A percentile compares a stretch with the other conserved stretches of the same genome.
These are phyloP conservation scores for Brachirus orientalis DNA, from an alignment of 2,113 vertebrate species.

Conservation along the genomic window DNA sequence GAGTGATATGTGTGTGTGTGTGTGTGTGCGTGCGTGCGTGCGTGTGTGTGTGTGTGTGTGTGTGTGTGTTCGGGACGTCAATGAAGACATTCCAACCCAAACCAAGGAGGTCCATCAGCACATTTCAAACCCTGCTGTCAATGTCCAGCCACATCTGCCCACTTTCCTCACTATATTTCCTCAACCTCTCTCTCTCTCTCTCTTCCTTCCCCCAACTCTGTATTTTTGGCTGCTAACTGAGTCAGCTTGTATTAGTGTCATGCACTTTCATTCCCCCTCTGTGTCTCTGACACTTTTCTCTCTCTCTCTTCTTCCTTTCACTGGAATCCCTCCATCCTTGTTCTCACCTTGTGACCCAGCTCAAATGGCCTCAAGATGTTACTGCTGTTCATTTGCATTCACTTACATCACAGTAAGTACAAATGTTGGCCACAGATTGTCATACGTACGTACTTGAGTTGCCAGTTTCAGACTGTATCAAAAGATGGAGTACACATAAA, in stretches of 20 bases:
- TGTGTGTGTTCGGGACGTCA: slow-evolving; percentile 15
- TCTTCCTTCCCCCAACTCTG: slow-evolving; percentile 26
- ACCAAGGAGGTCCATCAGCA: slow-evolving; percentile 25
- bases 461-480: background rate
- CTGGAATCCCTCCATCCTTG: slow-evolving; percentile 22
- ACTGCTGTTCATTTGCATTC: slow-evolving; percentile 59
- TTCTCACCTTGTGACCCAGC: slow-evolving; percentile 46
- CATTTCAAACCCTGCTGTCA: slow-evolving; percentile 48
- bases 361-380: slow-evolving; percentile 71
- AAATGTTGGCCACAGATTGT: slow-evolving; percentile 14
- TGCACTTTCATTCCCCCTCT: background rate
- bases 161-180: slow-evolving; percentile 41
- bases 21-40: slow-evolving; percentile 14
- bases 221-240: slow-evolving; percentile 12
- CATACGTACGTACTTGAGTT: too few relatives aligned
- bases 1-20: slow-evolving; percentile 2
- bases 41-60: slow-evolving; percentile 4
- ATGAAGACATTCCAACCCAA: slow-evolving; percentile 54
- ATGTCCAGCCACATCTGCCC: slow-evolving; percentile 60
- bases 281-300: slow-evolving; percentile 18
- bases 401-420: slow-evolving; percentile 37
- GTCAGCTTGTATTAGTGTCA: slow-evolving; percentile 34
- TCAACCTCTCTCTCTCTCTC: slow-evolving; percentile 19
- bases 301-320: slow-evolving; percentile 20
- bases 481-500: background rate